These are phyloP conservation scores for Amazonetta brasiliensis DNA, from an alignment of 2,797 vertebrate species.

Conservation along the genomic window DNA sequence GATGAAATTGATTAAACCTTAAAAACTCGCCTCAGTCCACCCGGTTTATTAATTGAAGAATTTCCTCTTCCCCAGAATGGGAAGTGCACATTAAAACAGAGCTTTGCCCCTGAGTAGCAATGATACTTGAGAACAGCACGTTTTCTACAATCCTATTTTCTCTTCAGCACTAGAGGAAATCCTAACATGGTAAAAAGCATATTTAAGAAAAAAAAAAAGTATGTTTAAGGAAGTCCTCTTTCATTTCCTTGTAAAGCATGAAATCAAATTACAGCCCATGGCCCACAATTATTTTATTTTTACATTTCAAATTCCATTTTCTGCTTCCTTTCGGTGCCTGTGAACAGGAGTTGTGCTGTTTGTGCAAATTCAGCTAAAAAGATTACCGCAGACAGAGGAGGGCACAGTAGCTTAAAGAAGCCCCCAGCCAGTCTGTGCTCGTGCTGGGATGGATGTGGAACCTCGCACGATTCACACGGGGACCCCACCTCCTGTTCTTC, in stretches of 20 bases:
- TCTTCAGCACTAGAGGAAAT: constrained; percentile 79
- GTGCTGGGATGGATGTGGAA: neutral
- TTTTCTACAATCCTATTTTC: constrained; percentile 83
- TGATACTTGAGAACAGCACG: constrained; percentile 82
- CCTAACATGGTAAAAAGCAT: constrained; percentile 81
- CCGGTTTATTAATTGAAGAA: constrained; percentile 89
- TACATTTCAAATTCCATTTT: constrained; percentile 80
- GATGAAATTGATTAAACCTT: constrained; percentile 93
- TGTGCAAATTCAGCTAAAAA: constrained; percentile 73
- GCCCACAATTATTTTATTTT: constrained; percentile 80
- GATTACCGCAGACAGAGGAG: constrained; percentile 56
- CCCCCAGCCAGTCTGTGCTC: neutral
- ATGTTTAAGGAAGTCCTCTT: constrained; percentile 80
- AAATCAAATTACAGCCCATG: constrained; percentile 82
- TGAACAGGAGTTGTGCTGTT: constrained; percentile 72
- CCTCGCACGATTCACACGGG: neutral
- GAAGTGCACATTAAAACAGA: constrained; percentile 85
- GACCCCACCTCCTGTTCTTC: neutral
- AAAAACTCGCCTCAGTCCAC: constrained; percentile 83
- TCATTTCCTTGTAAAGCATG: constrained; percentile 83
- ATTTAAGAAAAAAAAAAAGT: constrained; percentile 30
- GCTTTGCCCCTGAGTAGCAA: constrained; percentile 80
- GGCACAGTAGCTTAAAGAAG: constrained; percentile 66
- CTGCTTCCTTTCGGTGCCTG: constrained; percentile 70
- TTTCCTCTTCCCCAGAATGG: constrained; percentile 92